phyloP scores from a whole-genome alignment of 2,888 invertebrate genomes.

The Brenthis ino region DNA sequence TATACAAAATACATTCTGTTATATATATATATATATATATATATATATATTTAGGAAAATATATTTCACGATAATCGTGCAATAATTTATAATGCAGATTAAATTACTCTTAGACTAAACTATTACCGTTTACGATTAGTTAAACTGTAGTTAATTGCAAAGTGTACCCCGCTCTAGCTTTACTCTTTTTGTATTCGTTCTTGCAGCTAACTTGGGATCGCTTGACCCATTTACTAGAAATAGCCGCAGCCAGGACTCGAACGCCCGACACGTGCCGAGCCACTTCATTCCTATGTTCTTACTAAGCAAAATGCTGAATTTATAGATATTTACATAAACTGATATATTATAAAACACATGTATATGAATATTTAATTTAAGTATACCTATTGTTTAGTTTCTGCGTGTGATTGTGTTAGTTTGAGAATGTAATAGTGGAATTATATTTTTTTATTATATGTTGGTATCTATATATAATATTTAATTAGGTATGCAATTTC shows the following conservation, averaged over 20 bases:
- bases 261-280: conserved; percentile 58
- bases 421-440: no score
- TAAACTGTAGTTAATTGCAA: conserved; percentile 33
- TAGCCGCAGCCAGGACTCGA: conserved; percentile 71
- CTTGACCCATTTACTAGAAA: conserved; percentile 79
- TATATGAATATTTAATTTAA: neutral
- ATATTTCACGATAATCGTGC: no score
- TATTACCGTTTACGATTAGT: conserved; percentile 4
- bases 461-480: no score
- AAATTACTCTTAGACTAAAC: neutral
- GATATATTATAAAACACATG: no score
- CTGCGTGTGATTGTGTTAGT: no score
- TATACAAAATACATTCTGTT: no score
- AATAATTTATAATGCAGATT: no score
- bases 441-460: no score
- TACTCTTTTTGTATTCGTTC: conserved; percentile 82
- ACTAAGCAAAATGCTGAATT: conserved; percentile 13
- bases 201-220: conserved; percentile 78
- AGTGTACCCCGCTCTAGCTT: conserved; percentile 56
- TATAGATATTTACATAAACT: neutral
- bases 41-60: no score
- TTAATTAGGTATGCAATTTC: no score
- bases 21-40: no score
- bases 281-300: conserved; percentile 29
- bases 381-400: no score